Conservation (phyloP, 2,113 vertebrate species). For the Labeo catla region DNA sequence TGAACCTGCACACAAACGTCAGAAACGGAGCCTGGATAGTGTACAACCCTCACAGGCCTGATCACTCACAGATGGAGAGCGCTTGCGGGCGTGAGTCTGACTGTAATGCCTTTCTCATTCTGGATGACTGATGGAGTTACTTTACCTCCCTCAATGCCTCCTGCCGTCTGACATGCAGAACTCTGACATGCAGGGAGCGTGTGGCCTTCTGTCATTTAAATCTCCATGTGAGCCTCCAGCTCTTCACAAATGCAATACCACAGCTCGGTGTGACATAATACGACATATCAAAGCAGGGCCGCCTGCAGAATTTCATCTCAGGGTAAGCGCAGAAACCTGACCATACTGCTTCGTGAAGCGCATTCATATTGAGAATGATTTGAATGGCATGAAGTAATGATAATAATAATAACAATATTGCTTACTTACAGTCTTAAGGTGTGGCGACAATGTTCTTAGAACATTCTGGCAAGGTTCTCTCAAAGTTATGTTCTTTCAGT, state of each 20-base stretch:
- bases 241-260: conserved; percentile 25
- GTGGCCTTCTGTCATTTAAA: conserved; percentile 34
- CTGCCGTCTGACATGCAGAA: conserved; percentile 19
- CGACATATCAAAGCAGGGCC: background rate
- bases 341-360: background rate
- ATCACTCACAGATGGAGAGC: conserved; percentile 49
- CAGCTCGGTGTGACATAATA: conserved; percentile 1
- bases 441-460: background rate
- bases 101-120: conserved; percentile 9
- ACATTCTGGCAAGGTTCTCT: too few relatives aligned
- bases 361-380: background rate
- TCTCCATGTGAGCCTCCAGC: conserved; percentile 14
- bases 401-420: background rate
- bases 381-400: background rate
- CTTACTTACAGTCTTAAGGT: too few relatives aligned
- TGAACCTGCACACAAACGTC: conserved; percentile 7
- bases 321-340: background rate
- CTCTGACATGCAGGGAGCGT: conserved; percentile 8
- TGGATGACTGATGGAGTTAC: conserved; percentile 34
- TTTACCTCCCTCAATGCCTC: conserved; percentile 16
- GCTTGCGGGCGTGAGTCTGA: background rate
- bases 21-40: conserved; percentile 13
- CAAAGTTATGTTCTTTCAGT: too few relatives aligned
- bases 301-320: background rate
- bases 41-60: background rate